A percentile compares a stretch with the other conserved stretches of the same genome.
Conservation (phyloP, 2,888 invertebrate species). For the Pseudococcus viburni region DNA sequence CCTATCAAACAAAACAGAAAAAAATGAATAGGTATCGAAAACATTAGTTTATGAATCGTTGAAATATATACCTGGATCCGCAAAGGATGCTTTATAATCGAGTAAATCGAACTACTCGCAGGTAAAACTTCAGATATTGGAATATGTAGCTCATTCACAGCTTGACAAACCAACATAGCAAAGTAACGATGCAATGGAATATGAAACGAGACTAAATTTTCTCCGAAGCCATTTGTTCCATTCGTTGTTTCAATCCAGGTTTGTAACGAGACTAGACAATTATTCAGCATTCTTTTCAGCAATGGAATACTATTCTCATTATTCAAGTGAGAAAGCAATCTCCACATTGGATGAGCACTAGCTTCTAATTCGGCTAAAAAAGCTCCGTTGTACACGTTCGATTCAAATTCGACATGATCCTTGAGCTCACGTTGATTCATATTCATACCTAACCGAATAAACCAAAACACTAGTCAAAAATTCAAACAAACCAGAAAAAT, state of each 20-base stretch:
- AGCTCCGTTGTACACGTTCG: conserved; percentile 93
- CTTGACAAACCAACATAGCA: conserved; percentile 88
- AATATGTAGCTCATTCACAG: conserved; percentile 84
- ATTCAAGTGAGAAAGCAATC: conserved; percentile 88
- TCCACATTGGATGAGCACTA: conserved; percentile 95
- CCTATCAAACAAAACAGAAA: conserved; percentile 81
- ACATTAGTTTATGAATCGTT: background rate
- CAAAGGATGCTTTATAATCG: conserved; percentile 91
- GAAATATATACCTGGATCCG: conserved; percentile 74
- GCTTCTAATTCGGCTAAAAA: conserved; percentile 98
- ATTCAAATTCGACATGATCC: conserved; percentile 97
- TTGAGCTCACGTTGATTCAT: conserved; percentile 91
- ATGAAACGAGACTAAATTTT: conserved; percentile 93
- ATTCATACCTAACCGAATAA: conserved; percentile 85
- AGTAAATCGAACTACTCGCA: conserved; percentile 74
- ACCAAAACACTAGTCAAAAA: background rate
- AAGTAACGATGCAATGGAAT: conserved; percentile 96
- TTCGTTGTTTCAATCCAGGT: conserved; percentile 84
- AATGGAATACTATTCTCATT: conserved; percentile 79
- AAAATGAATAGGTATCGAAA: background rate
- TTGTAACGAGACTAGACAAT: conserved; percentile 84
- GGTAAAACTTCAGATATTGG: conserved; percentile 86
- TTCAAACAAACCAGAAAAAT: background rate
- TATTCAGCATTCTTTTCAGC: conserved; percentile 82
- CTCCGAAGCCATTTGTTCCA: background rate